Conservation (phyloP, 2,113 vertebrate genomes). For the Eulemur rufifrons region DNA sequence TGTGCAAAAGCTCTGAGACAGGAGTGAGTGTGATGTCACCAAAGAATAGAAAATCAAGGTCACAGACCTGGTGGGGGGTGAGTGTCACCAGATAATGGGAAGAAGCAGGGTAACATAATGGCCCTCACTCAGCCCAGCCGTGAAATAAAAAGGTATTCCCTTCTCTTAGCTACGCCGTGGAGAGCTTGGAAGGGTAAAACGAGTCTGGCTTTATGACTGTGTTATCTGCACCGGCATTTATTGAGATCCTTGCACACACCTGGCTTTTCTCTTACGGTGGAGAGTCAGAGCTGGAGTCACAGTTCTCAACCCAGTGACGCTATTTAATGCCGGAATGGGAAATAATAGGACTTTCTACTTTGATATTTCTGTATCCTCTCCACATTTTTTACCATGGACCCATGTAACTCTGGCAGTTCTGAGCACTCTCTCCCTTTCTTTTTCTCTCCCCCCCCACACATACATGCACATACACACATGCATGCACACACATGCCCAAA, state of each 20-base stretch:
- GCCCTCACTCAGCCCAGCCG: background rate
- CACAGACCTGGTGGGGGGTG: no score
- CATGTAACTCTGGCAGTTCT: background rate
- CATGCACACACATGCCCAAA: no score
- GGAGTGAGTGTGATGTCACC: background rate
- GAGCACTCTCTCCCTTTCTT: background rate
- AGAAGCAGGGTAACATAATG: background rate
- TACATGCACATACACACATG: background rate
- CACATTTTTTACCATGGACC: background rate
- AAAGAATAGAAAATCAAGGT: background rate
- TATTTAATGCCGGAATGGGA: background rate
- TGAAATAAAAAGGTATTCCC: background rate
- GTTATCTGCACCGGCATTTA: fast-evolving
- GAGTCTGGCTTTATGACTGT: background rate
- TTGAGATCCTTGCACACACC: background rate
- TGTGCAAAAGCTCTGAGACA: background rate
- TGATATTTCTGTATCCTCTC: background rate
- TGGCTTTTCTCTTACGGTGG: background rate
- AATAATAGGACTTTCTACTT: background rate
- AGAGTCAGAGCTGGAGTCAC: background rate
- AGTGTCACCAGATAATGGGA: background rate
- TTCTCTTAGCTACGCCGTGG: background rate
- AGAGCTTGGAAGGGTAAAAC: background rate
- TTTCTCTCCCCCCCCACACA: background rate
- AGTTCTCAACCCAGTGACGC: background rate